Evolutionary conservation across 2,113 vertebrate genomes (phyloP).

Genomic region (Probosciger aterrimus): DNA sequence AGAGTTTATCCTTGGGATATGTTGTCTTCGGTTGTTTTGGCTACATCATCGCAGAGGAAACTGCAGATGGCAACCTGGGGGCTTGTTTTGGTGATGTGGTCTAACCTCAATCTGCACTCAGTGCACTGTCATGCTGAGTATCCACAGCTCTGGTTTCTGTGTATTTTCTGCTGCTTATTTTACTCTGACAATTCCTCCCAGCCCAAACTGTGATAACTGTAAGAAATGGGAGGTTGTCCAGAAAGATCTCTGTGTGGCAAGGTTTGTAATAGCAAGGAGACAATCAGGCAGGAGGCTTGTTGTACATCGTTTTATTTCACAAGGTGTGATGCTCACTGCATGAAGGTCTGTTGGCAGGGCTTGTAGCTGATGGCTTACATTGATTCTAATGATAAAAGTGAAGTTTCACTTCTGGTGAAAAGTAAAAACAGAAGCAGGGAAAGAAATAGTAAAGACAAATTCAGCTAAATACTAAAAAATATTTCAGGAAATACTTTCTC

Average conservation of each 20-base stretch:
- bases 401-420: background rate
- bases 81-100: background rate
- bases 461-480: background rate
- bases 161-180: background rate
- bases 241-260: accelerated
- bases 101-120: background rate
- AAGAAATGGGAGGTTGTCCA: background rate
- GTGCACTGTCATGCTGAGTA: background rate
- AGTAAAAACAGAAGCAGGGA: background rate
- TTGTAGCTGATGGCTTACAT: accelerated
- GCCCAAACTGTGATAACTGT: background rate
- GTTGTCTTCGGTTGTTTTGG: background rate
- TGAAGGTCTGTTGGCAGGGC: background rate
- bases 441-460: background rate
- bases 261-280: background rate
- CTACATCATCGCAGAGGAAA: background rate
- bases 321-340: background rate
- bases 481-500: background rate
- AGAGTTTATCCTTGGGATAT: background rate
- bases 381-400: background rate
- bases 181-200: background rate
- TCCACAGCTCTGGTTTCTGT: background rate
- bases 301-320: background rate
- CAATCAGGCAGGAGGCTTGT: background rate
- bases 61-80: accelerated